A percentile compares a stretch with the other conserved stretches of the same genome.
These are phyloP conservation scores for Hirundichthys speculiger DNA, from an alignment of 2,113 vertebrate genomes.

Conservation along the genomic window DNA sequence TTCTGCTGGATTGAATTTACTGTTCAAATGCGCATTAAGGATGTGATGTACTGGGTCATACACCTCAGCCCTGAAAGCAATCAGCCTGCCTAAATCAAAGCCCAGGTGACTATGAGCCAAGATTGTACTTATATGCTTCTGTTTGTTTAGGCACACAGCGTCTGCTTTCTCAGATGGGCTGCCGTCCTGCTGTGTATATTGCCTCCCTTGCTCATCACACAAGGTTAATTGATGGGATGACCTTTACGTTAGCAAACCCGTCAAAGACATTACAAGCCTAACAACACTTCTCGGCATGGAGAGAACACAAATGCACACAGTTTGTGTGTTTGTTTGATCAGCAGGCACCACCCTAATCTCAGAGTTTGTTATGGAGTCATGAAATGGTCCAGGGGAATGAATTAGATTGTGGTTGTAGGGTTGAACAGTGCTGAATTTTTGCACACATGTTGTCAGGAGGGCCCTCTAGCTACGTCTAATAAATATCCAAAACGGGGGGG, in stretches of 20 bases:
- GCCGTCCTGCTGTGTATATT: slow-evolving; percentile 60
- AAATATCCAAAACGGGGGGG: neutral
- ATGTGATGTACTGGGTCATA: slow-evolving; percentile 23
- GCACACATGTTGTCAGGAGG: neutral
- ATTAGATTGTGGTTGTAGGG: slow-evolving; percentile 49
- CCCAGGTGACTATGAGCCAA: slow-evolving; percentile 22
- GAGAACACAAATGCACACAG: slow-evolving; percentile 43
- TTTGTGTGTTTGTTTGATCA: slow-evolving; percentile 25
- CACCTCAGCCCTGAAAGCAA: slow-evolving; percentile 1
- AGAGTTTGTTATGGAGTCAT: slow-evolving; percentile 39
- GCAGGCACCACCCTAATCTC: slow-evolving; percentile 52
- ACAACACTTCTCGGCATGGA: slow-evolving; percentile 14
- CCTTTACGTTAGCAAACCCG: slow-evolving; percentile 66
- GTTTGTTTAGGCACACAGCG: slow-evolving; percentile 31
- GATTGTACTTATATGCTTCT: slow-evolving; percentile 7
- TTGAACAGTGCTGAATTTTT: slow-evolving; percentile 44
- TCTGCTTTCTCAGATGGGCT: slow-evolving; percentile 9
- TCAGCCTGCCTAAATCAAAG: slow-evolving; percentile 21
- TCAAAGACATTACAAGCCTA: slow-evolving; percentile 55
- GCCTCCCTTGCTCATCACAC: slow-evolving; percentile 53
- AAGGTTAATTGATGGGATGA: slow-evolving; percentile 78
- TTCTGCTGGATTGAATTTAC: slow-evolving; percentile 14
- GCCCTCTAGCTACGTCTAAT: neutral
- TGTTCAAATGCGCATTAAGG: slow-evolving; percentile 17
- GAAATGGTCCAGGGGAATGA: slow-evolving; percentile 39